Percentiles rank a stretch among this genome's conserved stretches.
Conservation (phyloP, 2,888 invertebrate genomes). For the Chymomyza caudatula region DNA sequence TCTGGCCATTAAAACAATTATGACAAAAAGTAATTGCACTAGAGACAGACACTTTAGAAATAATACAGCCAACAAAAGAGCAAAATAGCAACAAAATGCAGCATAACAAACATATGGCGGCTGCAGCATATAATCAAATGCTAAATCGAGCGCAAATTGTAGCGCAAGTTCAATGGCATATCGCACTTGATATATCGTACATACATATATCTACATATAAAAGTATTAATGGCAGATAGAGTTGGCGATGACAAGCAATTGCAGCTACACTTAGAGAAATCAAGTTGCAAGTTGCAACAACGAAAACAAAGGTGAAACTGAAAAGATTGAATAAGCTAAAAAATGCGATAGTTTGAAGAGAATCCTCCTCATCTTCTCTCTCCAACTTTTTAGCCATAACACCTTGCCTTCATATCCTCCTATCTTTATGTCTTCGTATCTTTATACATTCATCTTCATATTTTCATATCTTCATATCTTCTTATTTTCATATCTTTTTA, state of each 20-base stretch:
- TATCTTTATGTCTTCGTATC: no score
- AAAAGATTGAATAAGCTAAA: no score
- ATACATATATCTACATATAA: not conserved
- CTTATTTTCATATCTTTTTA: no score
- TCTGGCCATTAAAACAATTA: conserved; percentile 1
- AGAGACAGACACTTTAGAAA: not conserved
- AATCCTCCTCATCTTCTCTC: no score
- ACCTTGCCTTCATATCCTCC: no score
- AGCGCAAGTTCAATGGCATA: conserved; percentile 74
- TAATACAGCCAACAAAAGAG: not conserved
- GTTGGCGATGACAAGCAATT: not conserved
- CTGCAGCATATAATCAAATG: not conserved
- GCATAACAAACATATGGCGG: not conserved
- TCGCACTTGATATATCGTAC: not conserved
- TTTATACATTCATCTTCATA: no score
- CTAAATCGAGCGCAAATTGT: conserved; percentile 43
- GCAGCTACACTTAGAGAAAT: not conserved
- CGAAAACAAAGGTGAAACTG: no score
- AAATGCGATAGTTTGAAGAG: no score
- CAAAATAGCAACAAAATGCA: not conserved
- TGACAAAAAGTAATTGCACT: not conserved
- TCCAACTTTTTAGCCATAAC: no score
- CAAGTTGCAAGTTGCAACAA: no score
- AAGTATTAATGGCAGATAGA: no score
- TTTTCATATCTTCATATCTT: no score